Evolutionary conservation across 2,888 invertebrate species (phyloP), one percentile per base, ranked within the genome.

Genomic region (Acrobeloides nanus): DNA sequence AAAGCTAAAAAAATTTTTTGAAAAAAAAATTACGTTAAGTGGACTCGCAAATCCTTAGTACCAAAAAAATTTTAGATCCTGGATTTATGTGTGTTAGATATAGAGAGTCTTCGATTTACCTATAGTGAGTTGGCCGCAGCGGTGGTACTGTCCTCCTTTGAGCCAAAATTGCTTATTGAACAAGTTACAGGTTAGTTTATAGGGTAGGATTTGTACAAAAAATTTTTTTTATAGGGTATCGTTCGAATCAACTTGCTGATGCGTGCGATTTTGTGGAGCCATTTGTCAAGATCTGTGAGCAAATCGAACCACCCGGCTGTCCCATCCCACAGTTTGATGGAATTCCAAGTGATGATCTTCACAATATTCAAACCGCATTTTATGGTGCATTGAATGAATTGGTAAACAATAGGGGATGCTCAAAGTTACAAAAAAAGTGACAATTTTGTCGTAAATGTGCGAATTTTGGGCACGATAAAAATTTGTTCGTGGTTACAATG

Each of bases 101-200:
- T 85, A 41, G 84, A 84, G 41, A 84, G 85, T 65, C 81, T 89
- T 40, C 80, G 81, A 64, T 92, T 82, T 77, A 80, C 85, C 0
- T 88, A 89, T 76, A 86, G 89, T 66, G 81, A 85, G 4, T 79
- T 95, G 53, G 90, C 93, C 10, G 89, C 92, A 0, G 84, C 89
- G 3, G 88, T 90, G 15, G 46, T 70, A 15, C 62, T 62, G 37
- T 48, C 48, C 20, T 45, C 47, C 18, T 70, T 57, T 46, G 66
- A 66, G 34, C 64, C 66, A 7, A 51, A 46, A n/a, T 21, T 39
- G 5, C 42, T 54, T 6, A 55, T 70, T n/a, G 55, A 63, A 23
- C 34, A 56, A 29, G 58, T 66, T 10, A 70, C 68, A 27, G 69
- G 68, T 57, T 8, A 17, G 18, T 31, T 35, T n/a, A n/a, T n/a